Evolutionary conservation across 2,797 vertebrate species (phyloP).

Genomic region (Phoxinus dragarum): DNA sequence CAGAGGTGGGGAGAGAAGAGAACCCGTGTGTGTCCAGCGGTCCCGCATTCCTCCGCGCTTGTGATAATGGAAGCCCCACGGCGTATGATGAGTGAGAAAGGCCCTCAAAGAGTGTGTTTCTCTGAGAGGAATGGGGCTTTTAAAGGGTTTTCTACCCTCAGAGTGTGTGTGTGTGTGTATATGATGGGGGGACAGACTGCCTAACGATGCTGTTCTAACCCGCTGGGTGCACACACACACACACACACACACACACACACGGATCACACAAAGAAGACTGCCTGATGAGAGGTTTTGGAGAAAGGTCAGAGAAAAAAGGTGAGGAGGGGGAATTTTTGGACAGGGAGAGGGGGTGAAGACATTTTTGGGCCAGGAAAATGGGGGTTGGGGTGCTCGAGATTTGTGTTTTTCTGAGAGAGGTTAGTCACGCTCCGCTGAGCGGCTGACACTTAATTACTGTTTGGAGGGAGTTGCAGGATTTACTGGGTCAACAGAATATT

Average conservation of each 20-base stretch:
- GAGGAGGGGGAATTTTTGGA: conserved; percentile 47
- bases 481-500: conserved; percentile 65
- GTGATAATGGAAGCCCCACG: conserved; percentile 52
- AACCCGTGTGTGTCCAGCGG: conserved; percentile 26
- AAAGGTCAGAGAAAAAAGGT: conserved; percentile 40
- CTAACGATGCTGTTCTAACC: no score
- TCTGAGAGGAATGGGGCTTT: conserved; percentile 30
- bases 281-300: conserved; percentile 37
- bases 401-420: conserved; percentile 54
- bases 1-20: conserved; percentile 28
- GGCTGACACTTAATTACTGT: conserved; percentile 60
- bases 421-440: conserved; percentile 61
- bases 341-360: conserved; percentile 30
- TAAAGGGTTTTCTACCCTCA: conserved; percentile 35
- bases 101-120: conserved; percentile 36
- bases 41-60: conserved; percentile 47
- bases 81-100: conserved; percentile 43
- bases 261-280: conserved; percentile 25
- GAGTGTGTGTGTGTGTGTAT: conserved; percentile 22
- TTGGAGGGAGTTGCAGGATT: conserved; percentile 58
- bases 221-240: not conserved
- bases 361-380: conserved; percentile 49
- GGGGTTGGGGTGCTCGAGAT: conserved; percentile 37
- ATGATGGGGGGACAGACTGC: no score
- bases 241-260: conserved; percentile 26